A percentile compares a stretch with the other conserved stretches of the same genome.
Evolutionary conservation across 2,797 vertebrate species (phyloP).

Genomic region (Erithacus rubecula): DNA sequence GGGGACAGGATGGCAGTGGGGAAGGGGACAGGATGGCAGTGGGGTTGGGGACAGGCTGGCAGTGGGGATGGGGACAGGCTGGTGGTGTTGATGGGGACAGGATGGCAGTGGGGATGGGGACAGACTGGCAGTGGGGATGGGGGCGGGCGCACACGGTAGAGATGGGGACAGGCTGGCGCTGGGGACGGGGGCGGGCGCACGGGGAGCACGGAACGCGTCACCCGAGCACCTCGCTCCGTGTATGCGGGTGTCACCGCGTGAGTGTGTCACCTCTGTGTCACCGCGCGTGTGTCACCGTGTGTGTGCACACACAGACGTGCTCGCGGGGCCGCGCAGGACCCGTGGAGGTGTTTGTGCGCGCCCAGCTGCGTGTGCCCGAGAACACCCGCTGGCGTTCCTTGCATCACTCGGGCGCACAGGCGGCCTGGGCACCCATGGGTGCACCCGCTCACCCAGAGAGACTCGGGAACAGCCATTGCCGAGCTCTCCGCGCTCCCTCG

Average conservation of each 20-base stretch:
- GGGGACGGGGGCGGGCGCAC: not conserved
- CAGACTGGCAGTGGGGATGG: accelerated
- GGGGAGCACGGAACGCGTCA: not conserved
- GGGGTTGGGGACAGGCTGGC: too few species aligned
- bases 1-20: not conserved
- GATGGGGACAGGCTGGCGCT: not conserved
- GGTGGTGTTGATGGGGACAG: too few species aligned
- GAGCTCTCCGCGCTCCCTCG: not conserved
- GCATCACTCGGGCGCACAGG: not conserved
- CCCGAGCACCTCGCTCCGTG: too few species aligned
- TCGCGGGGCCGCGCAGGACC: not conserved
- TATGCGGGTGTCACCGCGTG: accelerated
- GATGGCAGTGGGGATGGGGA: too few species aligned
- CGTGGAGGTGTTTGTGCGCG: accelerated
- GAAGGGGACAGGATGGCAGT: not conserved
- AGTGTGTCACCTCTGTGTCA: too few species aligned
- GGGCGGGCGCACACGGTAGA: not conserved
- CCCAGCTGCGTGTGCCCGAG: accelerated
- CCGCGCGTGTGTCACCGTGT: accelerated
- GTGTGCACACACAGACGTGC: accelerated
- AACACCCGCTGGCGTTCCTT: accelerated
- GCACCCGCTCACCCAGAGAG: not conserved
- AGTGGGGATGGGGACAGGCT: not conserved
- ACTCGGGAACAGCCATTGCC: accelerated
- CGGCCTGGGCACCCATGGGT: not conserved